Evolutionary conservation across 1,140 invertebrate genomes (phyloP), one percentile per base, ranked within the genome.

Genomic region (Acromyrmex heyeri): DNA sequence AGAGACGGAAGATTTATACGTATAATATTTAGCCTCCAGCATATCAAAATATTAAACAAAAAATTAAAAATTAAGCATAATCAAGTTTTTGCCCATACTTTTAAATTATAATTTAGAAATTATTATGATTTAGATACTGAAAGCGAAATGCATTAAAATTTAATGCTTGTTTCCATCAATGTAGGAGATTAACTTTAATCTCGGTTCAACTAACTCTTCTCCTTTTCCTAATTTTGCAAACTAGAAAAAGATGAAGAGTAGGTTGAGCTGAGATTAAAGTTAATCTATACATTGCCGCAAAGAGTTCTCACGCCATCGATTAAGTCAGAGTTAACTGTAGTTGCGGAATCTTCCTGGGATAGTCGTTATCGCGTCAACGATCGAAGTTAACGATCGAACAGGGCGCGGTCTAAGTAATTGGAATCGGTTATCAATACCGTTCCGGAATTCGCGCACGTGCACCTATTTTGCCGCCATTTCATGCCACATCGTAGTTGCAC

Each of bases 371-470:
- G 75, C 75, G 75, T 77, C 59, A 53, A 27, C 61, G 61, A 79
- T 67, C 61, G 61, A 79, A 34, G 61, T 67, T 79, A 79, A 81
- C 78, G n/a, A 16, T 72, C 34, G 78, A 57, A 21, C 50, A 16
- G 21, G 65, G 50, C 16, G 65, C 65, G 77, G 77, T 81, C 65
- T 72, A 72, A 81, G 78, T 81, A 81, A 81, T 81, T 81, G 78
- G 50, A 81, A 81, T 81, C 34, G 67, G 67, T 81, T 81, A 81
- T 70, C 78, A 65, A 81, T 81, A 81, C 30, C 65, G 65, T 16
- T 38, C 34, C 65, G 78, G 18, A 81, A 81, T 81, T 70, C 65
- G 21, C 67, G 67, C 78, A 81, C 65, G 78, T 72, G 65, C 30
- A 34, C 21, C 78, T 78, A 81, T 81, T 81, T 81, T 70, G 65